Conservation (phyloP, 2,797 vertebrate species). For the Podarcis siculus region DNA sequence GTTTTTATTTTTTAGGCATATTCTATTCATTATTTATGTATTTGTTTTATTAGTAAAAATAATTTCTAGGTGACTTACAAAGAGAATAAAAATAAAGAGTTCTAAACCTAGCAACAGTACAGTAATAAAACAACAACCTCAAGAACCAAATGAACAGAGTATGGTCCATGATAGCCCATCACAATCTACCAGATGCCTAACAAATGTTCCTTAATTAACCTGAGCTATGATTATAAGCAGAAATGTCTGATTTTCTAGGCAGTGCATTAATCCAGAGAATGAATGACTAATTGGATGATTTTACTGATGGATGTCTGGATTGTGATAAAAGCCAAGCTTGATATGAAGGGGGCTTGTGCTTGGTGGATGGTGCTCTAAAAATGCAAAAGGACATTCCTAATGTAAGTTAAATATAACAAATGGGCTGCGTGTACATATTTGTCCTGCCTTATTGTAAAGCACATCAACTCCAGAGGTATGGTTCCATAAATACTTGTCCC, state of each 20-base stretch:
- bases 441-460: not conserved
- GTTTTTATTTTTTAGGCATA: not conserved
- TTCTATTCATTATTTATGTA: not conserved
- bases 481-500: not conserved
- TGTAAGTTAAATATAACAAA: not conserved
- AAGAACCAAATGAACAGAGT: too few relatives aligned
- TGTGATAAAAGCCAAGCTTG: not conserved
- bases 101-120: too few relatives aligned
- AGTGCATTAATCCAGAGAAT: not conserved
- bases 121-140: too few relatives aligned
- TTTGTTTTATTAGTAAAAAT: not conserved
- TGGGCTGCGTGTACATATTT: not conserved
- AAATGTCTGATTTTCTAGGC: not conserved
- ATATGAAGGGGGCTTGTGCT: not conserved
- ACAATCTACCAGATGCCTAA: not conserved
- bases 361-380: not conserved
- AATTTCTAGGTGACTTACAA: too few relatives aligned
- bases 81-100: too few relatives aligned
- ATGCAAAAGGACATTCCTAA: not conserved
- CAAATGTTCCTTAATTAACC: not conserved
- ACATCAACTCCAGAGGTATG: not conserved
- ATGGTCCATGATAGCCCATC: too few relatives aligned
- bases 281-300: constrained; percentile 19
- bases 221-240: not conserved
- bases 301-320: not conserved